phyloP scores from a whole-genome alignment of 2,113 vertebrate species.

The Phylloscopus trochiloides region DNA sequence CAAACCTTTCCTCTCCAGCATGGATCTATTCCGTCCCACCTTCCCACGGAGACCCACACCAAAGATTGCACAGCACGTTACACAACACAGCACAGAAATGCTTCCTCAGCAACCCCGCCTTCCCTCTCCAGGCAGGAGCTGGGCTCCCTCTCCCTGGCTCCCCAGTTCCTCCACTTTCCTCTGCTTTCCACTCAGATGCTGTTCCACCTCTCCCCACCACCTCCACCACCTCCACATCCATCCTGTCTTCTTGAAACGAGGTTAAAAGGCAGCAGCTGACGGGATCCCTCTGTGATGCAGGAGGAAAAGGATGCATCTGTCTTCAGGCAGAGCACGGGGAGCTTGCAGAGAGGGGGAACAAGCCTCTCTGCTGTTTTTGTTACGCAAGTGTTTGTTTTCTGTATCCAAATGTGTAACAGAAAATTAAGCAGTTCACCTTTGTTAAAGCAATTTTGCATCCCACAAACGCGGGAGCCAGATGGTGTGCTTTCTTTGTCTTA shows the following conservation, averaged over 20 bases:
- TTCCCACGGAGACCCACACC: conserved; percentile 45
- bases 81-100: conserved; percentile 26
- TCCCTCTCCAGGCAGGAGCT: not conserved
- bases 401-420: conserved; percentile 24
- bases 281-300: not conserved
- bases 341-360: not conserved
- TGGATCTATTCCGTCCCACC: not conserved
- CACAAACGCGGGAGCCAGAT: conserved; percentile 61
- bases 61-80: conserved; percentile 11
- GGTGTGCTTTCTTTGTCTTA: conserved; percentile 60
- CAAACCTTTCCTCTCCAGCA: not conserved
- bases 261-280: not conserved
- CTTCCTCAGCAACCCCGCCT: not conserved
- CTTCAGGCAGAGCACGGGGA: not conserved
- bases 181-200: not conserved
- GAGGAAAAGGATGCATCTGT: conserved; percentile 5
- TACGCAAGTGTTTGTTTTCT: conserved; percentile 30
- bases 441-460: conserved; percentile 28
- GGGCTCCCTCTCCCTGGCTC: not conserved
- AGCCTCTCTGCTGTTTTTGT: not conserved
- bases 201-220: not conserved
- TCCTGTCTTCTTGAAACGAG: not conserved
- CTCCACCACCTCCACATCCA: conserved; percentile 16
- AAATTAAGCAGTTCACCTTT: conserved; percentile 70
- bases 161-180: not conserved